These are phyloP conservation scores for Synodontis membranacea DNA, from an alignment of 2,113 vertebrate species.

Conservation along the genomic window DNA sequence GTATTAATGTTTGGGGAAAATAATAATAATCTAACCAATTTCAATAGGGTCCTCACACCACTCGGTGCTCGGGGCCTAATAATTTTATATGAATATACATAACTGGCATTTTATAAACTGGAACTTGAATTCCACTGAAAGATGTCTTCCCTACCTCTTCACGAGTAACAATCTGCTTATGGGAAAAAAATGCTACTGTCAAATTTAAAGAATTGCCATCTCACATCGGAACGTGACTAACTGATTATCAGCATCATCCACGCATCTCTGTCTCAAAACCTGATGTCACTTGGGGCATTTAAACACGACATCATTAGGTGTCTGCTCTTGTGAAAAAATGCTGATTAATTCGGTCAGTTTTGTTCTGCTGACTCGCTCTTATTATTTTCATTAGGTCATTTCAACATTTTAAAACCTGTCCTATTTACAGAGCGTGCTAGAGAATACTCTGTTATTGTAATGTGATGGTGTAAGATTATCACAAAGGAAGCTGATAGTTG, in stretches of 20 bases:
- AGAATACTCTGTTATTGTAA: neutral
- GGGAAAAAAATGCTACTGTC: neutral
- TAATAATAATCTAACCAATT: no score
- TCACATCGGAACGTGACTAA: neutral
- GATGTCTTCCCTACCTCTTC: neutral
- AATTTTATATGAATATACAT: neutral
- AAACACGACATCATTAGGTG: neutral
- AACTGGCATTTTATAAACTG: neutral
- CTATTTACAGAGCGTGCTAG: neutral
- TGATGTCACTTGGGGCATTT: neutral
- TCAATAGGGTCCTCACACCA: no score
- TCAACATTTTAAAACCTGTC: neutral
- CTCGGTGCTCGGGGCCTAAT: no score
- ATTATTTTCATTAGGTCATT: neutral
- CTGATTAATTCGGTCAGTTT: neutral
- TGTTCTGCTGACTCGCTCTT: neutral
- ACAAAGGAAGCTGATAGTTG: neutral
- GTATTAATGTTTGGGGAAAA: no score
- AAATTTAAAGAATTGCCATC: neutral
- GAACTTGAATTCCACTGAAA: neutral
- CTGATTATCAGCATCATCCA: neutral
- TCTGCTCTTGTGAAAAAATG: neutral
- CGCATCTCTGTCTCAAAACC: neutral
- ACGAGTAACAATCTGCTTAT: neutral
- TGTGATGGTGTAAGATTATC: neutral